Conservation (phyloP, 2,113 vertebrate species). For the Aramus guarauna region DNA sequence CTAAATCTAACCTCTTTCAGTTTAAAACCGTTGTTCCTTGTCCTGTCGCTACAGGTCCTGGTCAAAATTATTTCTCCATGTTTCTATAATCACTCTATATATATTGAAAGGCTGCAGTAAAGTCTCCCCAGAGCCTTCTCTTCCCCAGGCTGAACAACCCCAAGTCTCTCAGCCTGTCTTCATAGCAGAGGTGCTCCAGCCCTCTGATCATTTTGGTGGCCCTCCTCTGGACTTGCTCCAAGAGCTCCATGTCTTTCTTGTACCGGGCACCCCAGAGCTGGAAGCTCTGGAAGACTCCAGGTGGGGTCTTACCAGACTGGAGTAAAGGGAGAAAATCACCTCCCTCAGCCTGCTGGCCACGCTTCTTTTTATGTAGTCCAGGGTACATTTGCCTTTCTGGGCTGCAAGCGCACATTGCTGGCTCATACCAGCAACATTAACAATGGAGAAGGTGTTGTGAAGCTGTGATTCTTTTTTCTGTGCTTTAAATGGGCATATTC, state of each 20-base stretch:
- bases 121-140: not conserved
- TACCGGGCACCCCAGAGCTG: not conserved
- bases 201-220: not conserved
- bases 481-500: not conserved
- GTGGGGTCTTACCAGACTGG: not conserved
- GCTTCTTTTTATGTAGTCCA: not conserved
- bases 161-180: not conserved
- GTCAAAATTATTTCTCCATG: not conserved
- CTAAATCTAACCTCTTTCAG: not conserved
- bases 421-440: not conserved
- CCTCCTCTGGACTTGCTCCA: not conserved
- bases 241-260: not conserved
- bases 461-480: not conserved
- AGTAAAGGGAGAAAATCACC: not conserved
- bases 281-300: fast-evolving
- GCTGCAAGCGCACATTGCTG: not conserved
- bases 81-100: not conserved
- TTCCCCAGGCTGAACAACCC: not conserved
- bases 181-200: not conserved
- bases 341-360: fast-evolving
- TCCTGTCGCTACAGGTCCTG: not conserved
- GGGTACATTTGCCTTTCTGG: not conserved
- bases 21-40: not conserved
- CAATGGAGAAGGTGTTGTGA: not conserved
- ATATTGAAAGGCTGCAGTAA: not conserved